Conservation (phyloP, 1,140 invertebrate genomes). For the Euborellia annulipes region DNA sequence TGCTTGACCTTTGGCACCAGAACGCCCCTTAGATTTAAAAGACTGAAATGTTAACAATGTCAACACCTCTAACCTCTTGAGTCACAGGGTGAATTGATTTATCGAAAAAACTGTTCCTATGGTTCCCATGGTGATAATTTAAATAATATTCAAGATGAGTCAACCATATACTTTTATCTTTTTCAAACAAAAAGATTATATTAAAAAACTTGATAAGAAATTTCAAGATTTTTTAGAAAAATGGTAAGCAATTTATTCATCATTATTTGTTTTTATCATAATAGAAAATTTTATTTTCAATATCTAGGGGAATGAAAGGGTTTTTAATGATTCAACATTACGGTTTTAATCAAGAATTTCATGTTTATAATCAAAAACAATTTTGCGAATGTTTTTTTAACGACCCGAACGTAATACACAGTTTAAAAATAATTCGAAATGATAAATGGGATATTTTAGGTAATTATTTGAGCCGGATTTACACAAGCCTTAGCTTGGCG, state of each 20-base stretch:
- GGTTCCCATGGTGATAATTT: too few species aligned
- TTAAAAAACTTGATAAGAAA: slow-evolving; percentile 19
- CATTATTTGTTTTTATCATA: slow-evolving; percentile 1
- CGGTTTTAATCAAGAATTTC: slow-evolving; percentile 29
- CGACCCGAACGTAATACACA: slow-evolving; percentile 23
- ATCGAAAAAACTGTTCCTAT: neutral
- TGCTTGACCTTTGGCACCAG: too few species aligned
- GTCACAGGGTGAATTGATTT: too few species aligned
- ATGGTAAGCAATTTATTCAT: slow-evolving; percentile 21
- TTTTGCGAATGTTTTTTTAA: slow-evolving; percentile 30
- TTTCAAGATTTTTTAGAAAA: slow-evolving; percentile 23
- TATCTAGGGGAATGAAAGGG: slow-evolving; percentile 25
- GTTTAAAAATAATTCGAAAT: slow-evolving; percentile 15
- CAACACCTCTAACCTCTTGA: too few species aligned
- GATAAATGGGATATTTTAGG: slow-evolving; percentile 16
- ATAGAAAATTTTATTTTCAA: slow-evolving; percentile 4
- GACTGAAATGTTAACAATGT: too few species aligned
- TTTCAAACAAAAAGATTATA: slow-evolving; percentile 20
- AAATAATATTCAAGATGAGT: slow-evolving; percentile 17
- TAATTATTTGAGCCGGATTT: too few species aligned
- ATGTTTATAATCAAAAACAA: slow-evolving; percentile 27
- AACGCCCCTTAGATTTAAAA: too few species aligned
- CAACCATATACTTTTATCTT: slow-evolving; percentile 26
- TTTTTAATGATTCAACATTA: slow-evolving; percentile 27
- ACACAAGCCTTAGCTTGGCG: too few species aligned